Evolutionary conservation across 2,113 vertebrate species (phyloP).

Genomic region (Mesembrinibis cayennensis): DNA sequence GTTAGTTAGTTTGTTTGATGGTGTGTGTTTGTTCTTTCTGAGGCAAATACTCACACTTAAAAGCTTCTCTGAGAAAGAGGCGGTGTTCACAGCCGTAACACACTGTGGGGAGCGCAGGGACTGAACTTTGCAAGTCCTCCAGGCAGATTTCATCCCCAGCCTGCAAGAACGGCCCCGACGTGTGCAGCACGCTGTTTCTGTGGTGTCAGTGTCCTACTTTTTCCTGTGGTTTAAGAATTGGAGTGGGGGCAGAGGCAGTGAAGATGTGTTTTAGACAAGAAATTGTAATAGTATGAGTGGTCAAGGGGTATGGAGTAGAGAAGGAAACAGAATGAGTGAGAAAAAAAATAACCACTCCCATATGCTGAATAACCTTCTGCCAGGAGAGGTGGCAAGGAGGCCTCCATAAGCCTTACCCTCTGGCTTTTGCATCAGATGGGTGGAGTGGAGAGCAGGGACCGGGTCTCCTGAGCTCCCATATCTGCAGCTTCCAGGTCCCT

Average conservation of each 20-base stretch:
- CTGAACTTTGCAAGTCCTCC: background rate
- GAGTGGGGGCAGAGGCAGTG: background rate
- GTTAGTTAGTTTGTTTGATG: background rate
- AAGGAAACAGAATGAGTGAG: background rate
- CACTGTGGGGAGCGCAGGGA: background rate
- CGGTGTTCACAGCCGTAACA: background rate
- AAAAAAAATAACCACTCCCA: background rate
- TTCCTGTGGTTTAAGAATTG: background rate
- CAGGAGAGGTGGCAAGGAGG: background rate
- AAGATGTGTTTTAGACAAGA: background rate
- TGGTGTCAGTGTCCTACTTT: background rate
- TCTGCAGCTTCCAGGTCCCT: background rate
- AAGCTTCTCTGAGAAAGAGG: background rate
- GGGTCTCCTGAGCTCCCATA: background rate
- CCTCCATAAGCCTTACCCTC: background rate
- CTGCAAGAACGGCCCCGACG: fast-evolving
- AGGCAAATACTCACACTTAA: background rate
- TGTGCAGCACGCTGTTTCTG: fast-evolving
- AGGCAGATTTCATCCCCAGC: background rate
- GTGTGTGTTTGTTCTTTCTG: background rate
- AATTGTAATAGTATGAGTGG: background rate
- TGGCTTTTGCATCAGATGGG: background rate
- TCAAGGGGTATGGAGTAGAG: background rate
- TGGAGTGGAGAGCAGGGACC: background rate
- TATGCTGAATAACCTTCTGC: background rate